Evolutionary conservation across 2,113 vertebrate genomes (phyloP), one percentile per base, ranked within the genome.

Genomic region (Thryonomys swinderianus): DNA sequence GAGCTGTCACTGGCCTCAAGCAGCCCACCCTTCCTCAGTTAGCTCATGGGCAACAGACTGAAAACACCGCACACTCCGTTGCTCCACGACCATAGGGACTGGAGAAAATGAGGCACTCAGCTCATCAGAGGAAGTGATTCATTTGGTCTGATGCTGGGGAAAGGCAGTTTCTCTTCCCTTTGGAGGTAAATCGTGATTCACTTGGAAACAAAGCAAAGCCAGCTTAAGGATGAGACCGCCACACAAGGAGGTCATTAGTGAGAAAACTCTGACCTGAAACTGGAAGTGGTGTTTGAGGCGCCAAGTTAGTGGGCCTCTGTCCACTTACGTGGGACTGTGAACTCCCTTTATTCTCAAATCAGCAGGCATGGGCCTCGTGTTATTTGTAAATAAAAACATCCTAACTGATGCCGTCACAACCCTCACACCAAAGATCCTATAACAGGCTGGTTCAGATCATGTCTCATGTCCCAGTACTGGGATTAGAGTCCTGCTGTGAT

Each of bases 321-420:
- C 12, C 9, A 23, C 37, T 71, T 21, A 40, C 11, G 20, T 40
- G 67, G 37, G 5, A 66, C 53, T 55, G 34, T 73, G 48, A 69
- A 59, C 79, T 85, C 45, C 25, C 30, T 66, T 78, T 51, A 53
- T 32, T 40, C 42, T 25, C n/a, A 61, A 59, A 17, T 59, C 76
- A 55, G 8, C 55, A 87, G 85, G 3, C 40, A 51, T 85, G 73
- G 13, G n/a, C 45, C 80, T 91, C 87, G 71, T 89, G 27, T 64
- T 86, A 55, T 62, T 88, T 86, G 27, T 61, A 88, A 94, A 40
- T 53, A 67, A 91, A 91, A 86, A 2, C 16, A 14, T 93, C 34
- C 45, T 78, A 51, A 25, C 17, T 51, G 17, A 85, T 37, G 23
- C 17, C 42, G 2, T 20, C 51, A 21, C 20, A 51, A 21, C 16